Percentiles rank a stretch among this genome's conserved stretches.
Conservation (phyloP, 2,113 vertebrate genomes). For the Ceratotherium simum region DNA sequence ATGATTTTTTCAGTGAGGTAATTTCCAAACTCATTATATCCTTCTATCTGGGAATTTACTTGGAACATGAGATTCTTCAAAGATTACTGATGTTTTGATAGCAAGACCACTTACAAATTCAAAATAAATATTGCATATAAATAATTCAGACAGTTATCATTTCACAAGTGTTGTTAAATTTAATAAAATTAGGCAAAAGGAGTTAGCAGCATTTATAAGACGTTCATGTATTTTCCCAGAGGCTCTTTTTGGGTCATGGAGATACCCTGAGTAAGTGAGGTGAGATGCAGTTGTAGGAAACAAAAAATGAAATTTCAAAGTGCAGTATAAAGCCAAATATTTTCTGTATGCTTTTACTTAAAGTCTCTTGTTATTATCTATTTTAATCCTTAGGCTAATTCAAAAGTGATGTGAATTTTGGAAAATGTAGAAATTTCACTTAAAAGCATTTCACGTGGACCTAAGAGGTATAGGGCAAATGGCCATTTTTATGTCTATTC, state of each 20-base stretch:
- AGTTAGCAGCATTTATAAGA: background rate
- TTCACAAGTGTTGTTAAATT: constrained; percentile 22
- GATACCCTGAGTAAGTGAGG: background rate
- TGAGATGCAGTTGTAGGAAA: background rate
- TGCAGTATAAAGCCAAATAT: background rate
- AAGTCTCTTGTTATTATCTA: background rate
- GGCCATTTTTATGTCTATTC: background rate
- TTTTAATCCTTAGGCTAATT: background rate
- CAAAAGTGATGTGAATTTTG: background rate
- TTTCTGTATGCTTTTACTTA: constrained; percentile 13
- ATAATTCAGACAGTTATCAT: background rate
- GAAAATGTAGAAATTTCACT: constrained; percentile 8
- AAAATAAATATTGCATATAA: background rate
- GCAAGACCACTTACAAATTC: background rate
- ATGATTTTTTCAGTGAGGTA: background rate
- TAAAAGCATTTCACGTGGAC: background rate
- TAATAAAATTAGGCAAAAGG: background rate
- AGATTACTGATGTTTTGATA: background rate
- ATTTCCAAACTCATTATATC: background rate
- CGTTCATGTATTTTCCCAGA: background rate
- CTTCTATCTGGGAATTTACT: background rate
- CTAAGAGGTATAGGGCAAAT: background rate
- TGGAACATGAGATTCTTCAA: background rate
- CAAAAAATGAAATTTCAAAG: background rate
- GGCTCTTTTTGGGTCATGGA: background rate